Conservation (phyloP, 2,113 vertebrate species). For the Coptodon bakossiorum region DNA sequence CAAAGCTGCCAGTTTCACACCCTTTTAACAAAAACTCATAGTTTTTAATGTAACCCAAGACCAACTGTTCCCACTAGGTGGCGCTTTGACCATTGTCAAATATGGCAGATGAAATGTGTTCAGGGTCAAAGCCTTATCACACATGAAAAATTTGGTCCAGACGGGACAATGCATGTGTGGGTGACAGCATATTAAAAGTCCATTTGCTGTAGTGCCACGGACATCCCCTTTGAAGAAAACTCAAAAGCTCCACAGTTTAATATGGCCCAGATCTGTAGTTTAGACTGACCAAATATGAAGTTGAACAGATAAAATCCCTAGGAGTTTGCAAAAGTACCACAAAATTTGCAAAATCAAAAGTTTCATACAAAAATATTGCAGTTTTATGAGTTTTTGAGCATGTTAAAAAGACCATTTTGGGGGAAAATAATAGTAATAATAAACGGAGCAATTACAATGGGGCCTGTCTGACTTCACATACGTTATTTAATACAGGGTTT, state of each 20-base stretch:
- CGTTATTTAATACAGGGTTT: not conserved
- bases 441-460: not conserved
- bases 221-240: not conserved
- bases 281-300: not conserved
- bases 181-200: not conserved
- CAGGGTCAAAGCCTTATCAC: not conserved
- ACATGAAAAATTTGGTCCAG: not conserved
- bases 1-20: not conserved
- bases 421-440: not conserved
- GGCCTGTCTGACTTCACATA: not conserved
- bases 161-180: not conserved
- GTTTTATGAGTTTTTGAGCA: not conserved
- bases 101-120: not conserved
- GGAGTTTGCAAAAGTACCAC: not conserved
- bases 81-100: not conserved
- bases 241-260: not conserved
- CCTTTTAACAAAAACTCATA: not conserved
- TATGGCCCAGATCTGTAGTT: not conserved
- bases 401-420: not conserved
- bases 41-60: not conserved
- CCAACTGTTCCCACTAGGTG: not conserved
- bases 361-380: not conserved
- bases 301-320: accelerated
- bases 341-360: not conserved
- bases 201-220: not conserved